Percentiles rank a stretch among this genome's conserved stretches.
Conservation (phyloP, 2,113 vertebrate genomes). For the Planiliza haematocheilus region DNA sequence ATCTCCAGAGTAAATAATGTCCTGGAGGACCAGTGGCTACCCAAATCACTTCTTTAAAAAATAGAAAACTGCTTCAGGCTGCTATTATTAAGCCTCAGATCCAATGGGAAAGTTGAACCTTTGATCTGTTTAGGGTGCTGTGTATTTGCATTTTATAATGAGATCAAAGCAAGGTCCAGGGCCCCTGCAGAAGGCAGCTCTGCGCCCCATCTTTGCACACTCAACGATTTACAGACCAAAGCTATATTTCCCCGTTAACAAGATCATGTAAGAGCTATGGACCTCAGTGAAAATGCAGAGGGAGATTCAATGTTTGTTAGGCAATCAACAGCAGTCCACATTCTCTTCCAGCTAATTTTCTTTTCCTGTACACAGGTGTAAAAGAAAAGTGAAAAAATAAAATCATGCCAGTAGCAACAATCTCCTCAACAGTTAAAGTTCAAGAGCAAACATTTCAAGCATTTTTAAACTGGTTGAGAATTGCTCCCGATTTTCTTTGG, state of each 20-base stretch:
- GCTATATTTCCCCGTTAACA: constrained; percentile 64
- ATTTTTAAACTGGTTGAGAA: constrained; percentile 78
- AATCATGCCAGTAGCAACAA: constrained; percentile 70
- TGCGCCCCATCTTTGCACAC: constrained; percentile 66
- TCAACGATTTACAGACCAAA: constrained; percentile 67
- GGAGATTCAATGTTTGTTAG: constrained; percentile 56
- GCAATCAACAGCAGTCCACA: constrained; percentile 59
- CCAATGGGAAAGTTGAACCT: constrained; percentile 83
- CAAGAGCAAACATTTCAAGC: constrained; percentile 78
- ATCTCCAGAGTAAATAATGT: constrained; percentile 85
- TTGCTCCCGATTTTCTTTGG: constrained; percentile 73
- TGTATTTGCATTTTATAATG: constrained; percentile 87
- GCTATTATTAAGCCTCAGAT: constrained; percentile 81
- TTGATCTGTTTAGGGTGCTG: constrained; percentile 86
- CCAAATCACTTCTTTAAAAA: constrained; percentile 82
- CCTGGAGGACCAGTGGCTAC: constrained; percentile 77
- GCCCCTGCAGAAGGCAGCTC: constrained; percentile 71
- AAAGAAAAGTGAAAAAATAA: constrained; percentile 40
- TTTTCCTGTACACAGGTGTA: constrained; percentile 66
- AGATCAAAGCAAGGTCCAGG: constrained; percentile 82
- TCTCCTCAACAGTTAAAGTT: constrained; percentile 65
- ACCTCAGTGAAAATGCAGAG: constrained; percentile 55
- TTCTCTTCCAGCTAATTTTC: constrained; percentile 64
- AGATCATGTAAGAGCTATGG: constrained; percentile 62
- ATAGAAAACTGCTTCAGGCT: constrained; percentile 77